Base-by-base conservation (phyloP, 2,113 vertebrate species). In the Suncus etruscus region DNA sequence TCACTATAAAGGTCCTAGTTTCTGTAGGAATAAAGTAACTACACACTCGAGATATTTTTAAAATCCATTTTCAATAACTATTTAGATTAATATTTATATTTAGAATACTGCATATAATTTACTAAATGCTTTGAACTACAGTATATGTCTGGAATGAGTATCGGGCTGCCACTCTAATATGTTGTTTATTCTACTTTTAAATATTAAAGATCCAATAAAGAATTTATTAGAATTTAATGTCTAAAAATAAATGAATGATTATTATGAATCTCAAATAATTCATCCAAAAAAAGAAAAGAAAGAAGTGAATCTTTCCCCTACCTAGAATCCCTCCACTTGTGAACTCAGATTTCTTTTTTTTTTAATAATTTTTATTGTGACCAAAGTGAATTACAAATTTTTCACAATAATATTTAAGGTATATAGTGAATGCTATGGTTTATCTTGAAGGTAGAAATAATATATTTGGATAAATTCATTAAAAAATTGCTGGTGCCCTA, bases 221-320 rank as follows among this genome's bases (percentile, higher is more conserved):
- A 89, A 68, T 91, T 86, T 31, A 89, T n/a, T 63, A 50, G 11
- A 1, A 6, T 88, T 88, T 31, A 90, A 10, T 50, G 69, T 15
- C 31, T 83, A 39, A 39, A 54, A 47, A 91, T 88, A n/a, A 6
- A 22, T 82, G 22, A 79, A 69, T 77, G 79, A 66, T 31, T 72
- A 8, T 74, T 20, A 29, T 9, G 4, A 31, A 80, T 8, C 61
- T 92, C 31, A 68, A 81, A 31, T 2, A 32, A 18, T 45, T 86
- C 65, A 77, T 74, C 89, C 79, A 81, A 48, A 80, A 27, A 74
- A 10, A 73, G 39, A 90, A 93, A 89, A 29, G 29, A 31, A 73
- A 4, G 47, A 18, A 83, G 7, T 66, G 45, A 78, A 63, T 14
- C 22, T 47, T 32, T 29, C 3, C 50, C 20, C 31, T 8, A 2